Percentiles rank a stretch among this genome's conserved stretches.
Conservation (phyloP, 2,888 invertebrate genomes). For the Pandemis corylana region DNA sequence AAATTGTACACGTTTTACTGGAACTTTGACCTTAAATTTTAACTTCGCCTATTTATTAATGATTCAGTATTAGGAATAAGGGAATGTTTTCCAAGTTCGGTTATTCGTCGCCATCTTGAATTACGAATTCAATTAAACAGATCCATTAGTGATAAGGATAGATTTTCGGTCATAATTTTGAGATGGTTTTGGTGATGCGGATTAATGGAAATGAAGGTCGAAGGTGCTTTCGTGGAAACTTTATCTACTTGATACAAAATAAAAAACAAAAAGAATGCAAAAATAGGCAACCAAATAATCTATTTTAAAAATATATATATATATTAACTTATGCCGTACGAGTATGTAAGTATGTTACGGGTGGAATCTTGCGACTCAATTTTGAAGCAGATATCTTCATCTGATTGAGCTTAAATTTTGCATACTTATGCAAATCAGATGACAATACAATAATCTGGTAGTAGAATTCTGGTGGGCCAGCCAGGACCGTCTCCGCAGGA, state of each 20-base stretch:
- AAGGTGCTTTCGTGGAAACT: background rate
- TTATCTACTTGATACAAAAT: background rate
- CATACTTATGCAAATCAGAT: too few relatives aligned
- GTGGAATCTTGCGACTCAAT: too few relatives aligned
- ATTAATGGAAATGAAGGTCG: background rate
- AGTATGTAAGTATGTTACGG: too few relatives aligned
- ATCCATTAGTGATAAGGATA: conserved; percentile 26
- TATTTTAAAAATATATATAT: too few relatives aligned
- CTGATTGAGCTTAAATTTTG: too few relatives aligned
- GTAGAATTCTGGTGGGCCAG: too few relatives aligned
- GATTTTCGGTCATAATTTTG: background rate
- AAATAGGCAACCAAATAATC: too few relatives aligned
- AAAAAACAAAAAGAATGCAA: too few relatives aligned
- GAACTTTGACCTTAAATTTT: conserved; percentile 6
- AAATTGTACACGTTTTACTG: background rate
- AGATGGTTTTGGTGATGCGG: conserved; percentile 1
- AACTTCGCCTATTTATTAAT: conserved; percentile 10
- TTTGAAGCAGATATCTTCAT: too few relatives aligned
- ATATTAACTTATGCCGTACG: too few relatives aligned
- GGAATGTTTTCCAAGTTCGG: background rate
- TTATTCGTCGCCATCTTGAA: conserved; percentile 5
- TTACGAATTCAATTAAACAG: conserved; percentile 20
- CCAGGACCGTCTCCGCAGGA: too few relatives aligned
- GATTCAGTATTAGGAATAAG: conserved; percentile 10
- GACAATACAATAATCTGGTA: too few relatives aligned